A percentile compares a stretch with the other conserved stretches of the same genome.
phyloP scores from a whole-genome alignment of 1,140 invertebrate genomes.

The Brachionus manjavacas region DNA sequence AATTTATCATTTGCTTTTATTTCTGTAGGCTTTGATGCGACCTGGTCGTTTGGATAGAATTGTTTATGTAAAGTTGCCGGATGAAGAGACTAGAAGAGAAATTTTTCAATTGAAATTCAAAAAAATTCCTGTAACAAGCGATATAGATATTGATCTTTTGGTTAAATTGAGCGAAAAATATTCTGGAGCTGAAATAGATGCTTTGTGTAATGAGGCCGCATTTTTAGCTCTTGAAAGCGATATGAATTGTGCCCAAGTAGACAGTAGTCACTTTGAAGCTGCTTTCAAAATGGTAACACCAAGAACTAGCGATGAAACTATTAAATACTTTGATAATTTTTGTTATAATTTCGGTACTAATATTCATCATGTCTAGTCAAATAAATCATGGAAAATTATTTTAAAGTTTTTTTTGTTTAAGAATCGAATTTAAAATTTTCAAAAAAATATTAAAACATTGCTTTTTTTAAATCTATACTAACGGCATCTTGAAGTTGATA shows the following conservation, averaged over 20 bases:
- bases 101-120: conserved; percentile 65
- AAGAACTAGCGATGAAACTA: conserved; percentile 33
- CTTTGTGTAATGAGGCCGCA: conserved; percentile 79
- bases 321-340: conserved; percentile 39
- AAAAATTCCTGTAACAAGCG: conserved; percentile 63
- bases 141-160: conserved; percentile 65
- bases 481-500: too few species aligned
- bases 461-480: too few species aligned
- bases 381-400: not conserved
- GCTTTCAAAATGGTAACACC: conserved; percentile 34
- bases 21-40: conserved; percentile 67
- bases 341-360: conserved; percentile 2
- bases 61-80: conserved; percentile 79
- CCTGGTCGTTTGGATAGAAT: conserved; percentile 80
- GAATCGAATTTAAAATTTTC: not conserved
- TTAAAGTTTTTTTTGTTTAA: not conserved
- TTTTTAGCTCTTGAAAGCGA: conserved; percentile 52
- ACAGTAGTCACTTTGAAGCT: not conserved
- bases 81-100: conserved; percentile 64
- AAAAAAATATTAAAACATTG: not conserved
- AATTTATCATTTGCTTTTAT: not conserved
- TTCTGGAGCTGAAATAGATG: conserved; percentile 78
- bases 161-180: conserved; percentile 68
- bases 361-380: conserved; percentile 18
- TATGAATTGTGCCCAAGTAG: not conserved